These are phyloP conservation scores for Autographa gamma DNA, from an alignment of 2,888 invertebrate genomes.

Conservation along the genomic window DNA sequence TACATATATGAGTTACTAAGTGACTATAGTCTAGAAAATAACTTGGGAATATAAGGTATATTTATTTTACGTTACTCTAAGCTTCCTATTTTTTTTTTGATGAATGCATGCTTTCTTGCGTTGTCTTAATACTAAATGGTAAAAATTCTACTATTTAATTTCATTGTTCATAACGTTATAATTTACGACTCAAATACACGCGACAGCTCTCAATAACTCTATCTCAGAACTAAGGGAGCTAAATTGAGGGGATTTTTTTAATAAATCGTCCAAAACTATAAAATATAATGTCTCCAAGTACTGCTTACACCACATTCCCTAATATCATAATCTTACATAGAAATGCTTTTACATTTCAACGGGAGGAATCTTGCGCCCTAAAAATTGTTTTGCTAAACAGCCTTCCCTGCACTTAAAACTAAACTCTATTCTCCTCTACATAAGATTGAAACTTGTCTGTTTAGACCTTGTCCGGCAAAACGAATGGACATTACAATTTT, in stretches of 20 bases:
- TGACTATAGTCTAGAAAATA: too few species aligned
- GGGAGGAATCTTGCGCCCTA: slow-evolving; percentile 73
- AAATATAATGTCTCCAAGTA: slow-evolving; percentile 66
- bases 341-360: slow-evolving; percentile 87
- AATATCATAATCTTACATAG: slow-evolving; percentile 88
- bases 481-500: slow-evolving; percentile 31
- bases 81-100: too few species aligned
- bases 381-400: slow-evolving; percentile 73
- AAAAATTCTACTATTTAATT: too few species aligned
- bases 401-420: slow-evolving; percentile 45
- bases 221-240: slow-evolving; percentile 40
- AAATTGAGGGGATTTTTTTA: slow-evolving; percentile 59
- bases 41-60: too few species aligned
- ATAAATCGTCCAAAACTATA: slow-evolving; percentile 69
- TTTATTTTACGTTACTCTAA: too few species aligned
- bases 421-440: slow-evolving; percentile 42
- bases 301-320: slow-evolving; percentile 76
- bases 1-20: too few species aligned
- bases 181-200: slow-evolving; percentile 14
- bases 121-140: too few species aligned
- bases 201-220: slow-evolving; percentile 32
- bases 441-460: slow-evolving; percentile 30
- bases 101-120: too few species aligned
- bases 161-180: too few species aligned
- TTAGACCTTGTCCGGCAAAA: slow-evolving; percentile 20